Evolutionary conservation across 2,797 vertebrate genomes (phyloP), one percentile per base, ranked within the genome.

Genomic region (Poecile montanus): DNA sequence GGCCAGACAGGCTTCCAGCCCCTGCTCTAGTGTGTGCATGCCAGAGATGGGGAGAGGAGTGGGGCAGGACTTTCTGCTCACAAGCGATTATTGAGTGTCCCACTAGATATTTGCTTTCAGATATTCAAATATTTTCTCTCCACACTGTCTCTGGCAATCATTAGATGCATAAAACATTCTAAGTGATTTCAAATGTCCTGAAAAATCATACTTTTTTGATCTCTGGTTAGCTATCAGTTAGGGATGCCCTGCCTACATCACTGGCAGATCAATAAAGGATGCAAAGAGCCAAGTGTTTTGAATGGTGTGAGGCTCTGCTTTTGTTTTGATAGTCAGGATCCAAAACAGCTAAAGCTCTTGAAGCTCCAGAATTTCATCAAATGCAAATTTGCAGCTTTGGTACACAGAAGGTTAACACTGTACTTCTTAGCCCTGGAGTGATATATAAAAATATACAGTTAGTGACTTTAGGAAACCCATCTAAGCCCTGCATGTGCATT

Each of bases 401-500:
- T 62, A 94, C 63, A 45, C 61, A 90, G 73, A 70, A 94, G 85
- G 94, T 97, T 97, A 96, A 96, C 48, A 53, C 32, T 56, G 40
- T 81, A 85, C n/a, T 89, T 40, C 70, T 86, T 60, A 88, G 56
- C 29, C 48, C 51, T 42, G 32, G 56, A 96, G 54, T 80, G 42
- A 50, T 71, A 36, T 47, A 86, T 76, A 88, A 91, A 96, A 96
- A 96, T 78, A 93, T 18, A 87, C 38, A 95, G 48, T 70, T 92
- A 93, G 65, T 77, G 84, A 93, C 72, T 95, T 91, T 85, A 92
- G 88, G 80, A 97, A 96, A 95, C 38, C 68, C 71, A 91, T 95
- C 95, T 96, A 83, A 94, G 70, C 77, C 80, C 88, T 77, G 53
- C 87, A 48, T 91, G 93, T 91, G 95, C 78, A 95, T 95, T 96